Base-by-base conservation (phyloP, 2,797 vertebrate genomes). In the Botia kubotai region DNA sequence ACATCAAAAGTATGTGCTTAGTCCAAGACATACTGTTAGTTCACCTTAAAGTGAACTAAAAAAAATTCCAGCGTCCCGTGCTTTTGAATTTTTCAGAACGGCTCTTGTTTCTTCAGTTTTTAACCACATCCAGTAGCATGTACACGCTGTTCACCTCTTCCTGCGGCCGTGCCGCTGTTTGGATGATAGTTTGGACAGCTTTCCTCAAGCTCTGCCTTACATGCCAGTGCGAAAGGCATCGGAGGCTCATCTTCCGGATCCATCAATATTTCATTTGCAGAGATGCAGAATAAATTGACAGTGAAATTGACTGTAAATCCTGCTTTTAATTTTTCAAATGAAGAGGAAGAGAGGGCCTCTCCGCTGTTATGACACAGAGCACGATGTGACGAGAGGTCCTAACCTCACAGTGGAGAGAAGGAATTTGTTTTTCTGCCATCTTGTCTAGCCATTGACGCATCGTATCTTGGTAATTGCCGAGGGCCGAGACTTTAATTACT, bases 241-340 rank as follows among this genome's bases (percentile, higher is more conserved):
- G 80, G 89, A 92, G 90, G 87, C 82, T 85, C 82, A 83, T 90
- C 88, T 90, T 87, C 87, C 81, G 83, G 86, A 83, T 73, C 82
- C 90, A 92, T 94, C 88, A 92, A 94, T 94, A 93, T 93, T 94
- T 92, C 87, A 94, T 87, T 86, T 81, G 85, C 84, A 87, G 91
- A 88, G 83, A 83, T 86, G 87, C 88, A 82, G 90, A 92, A 91
- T 93, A 92, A 92, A 94, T 94, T 90, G 92, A 90, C 90, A 87
- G 89, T 89, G 88, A 93, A 92, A 93, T 91, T 90, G 91, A 93
- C 91, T 92, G 90, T 89, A 88, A 90, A 90, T 90, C 87, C 80
- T 68, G 71, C 91, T 92, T 93, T 92, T 92, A 91, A 84, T 94
- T 93, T 91, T 86, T 88, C 85, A 89, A 88, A 88, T 89, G 85